Base-by-base conservation (phyloP, 2,888 invertebrate species). In the Tenthredo scrophulariae region DNA sequence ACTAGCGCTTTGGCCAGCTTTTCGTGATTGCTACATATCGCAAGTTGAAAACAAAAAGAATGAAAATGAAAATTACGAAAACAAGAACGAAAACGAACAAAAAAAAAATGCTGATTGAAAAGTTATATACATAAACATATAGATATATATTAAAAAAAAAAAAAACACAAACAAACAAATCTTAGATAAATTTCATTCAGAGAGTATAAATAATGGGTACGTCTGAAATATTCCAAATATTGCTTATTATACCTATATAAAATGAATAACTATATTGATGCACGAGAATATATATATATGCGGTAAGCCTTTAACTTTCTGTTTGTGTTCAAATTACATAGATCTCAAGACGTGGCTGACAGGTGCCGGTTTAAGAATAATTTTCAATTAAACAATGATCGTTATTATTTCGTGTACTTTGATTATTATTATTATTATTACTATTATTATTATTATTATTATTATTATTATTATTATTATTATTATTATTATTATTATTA, bases 1-100 rank as follows among this genome's bases (percentile, higher is more conserved):
- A 91, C 67, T 83, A 86, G 87, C 88, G 90, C 89, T 90, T 87
- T 84, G 87, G 85, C 89, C 87, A 65, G 90, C 89, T 92, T 91
- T 88, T 91, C 87, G 88, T 89, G 87, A 91, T 90, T 91, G 87
- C 89, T 88, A 91, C 91, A 92, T 92, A 92, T 92, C 91, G 89
- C 89, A 88, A 85, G 85, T 84, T 58, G 79, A 84, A 86, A 80
- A 74, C 10, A 33, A 22, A 65, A 40, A 58, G 70, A 84, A 18
- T 40, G 67, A 67, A 67, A 70, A 37, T n/a, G 18, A 40, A 40
- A 72, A 72, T 40, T n/a, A 40, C 7, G 72, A 72, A n/a, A 75
- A n/a, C 37, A 13, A 74, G 46, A n/a, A 74, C 26, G 26, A 80
- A 74, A 54, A 43, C 3, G 2, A 62, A 22, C 13, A 62, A 26